Evolutionary conservation across 2,888 invertebrate species (phyloP).

Genomic region (Diploptera punctata): DNA sequence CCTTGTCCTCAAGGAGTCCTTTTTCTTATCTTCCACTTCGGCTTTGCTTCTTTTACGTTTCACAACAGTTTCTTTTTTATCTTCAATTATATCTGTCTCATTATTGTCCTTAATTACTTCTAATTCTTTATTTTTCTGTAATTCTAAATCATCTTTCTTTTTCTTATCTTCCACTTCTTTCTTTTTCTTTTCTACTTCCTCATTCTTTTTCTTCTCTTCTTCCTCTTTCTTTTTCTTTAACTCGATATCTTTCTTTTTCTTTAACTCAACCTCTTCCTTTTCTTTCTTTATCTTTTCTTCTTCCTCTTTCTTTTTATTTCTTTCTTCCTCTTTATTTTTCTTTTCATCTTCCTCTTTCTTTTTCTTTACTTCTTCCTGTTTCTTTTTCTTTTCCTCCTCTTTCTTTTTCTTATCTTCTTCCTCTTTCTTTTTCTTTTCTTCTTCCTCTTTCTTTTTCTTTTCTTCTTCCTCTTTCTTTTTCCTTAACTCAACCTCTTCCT

Average conservation of each 20-base stretch:
- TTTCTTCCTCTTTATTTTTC: constrained; percentile 35
- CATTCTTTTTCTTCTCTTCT: constrained; percentile 40
- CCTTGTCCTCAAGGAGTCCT: constrained; percentile 42
- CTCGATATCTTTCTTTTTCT: constrained; percentile 42
- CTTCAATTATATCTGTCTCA: constrained; percentile 42
- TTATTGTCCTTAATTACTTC: constrained; percentile 46
- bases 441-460: constrained; percentile 35
- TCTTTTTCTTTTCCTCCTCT: constrained; percentile 29
- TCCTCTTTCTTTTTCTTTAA: constrained; percentile 41
- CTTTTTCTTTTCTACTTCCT: constrained; percentile 51
- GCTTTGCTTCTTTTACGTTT: constrained; percentile 29
- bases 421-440: constrained; percentile 26
- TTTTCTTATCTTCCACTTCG: constrained; percentile 46
- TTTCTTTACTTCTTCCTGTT: constrained; percentile 34
- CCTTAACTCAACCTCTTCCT: constrained; percentile 32
- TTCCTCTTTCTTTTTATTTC: constrained; percentile 39
- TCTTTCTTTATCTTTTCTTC: constrained; percentile 42
- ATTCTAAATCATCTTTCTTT: constrained; percentile 45
- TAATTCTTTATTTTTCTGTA: constrained; percentile 41
- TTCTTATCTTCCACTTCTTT: constrained; percentile 39
- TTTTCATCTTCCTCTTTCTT: constrained; percentile 31
- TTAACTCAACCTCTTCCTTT: constrained; percentile 45
- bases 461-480: constrained; percentile 33
- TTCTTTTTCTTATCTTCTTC: constrained; percentile 19
- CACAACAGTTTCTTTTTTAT: constrained; percentile 36